Evolutionary conservation across 53 echinoderm and acorn worm species (phyloP), one percentile per base, ranked within the genome.

Genomic region (Holothuria scabra): DNA sequence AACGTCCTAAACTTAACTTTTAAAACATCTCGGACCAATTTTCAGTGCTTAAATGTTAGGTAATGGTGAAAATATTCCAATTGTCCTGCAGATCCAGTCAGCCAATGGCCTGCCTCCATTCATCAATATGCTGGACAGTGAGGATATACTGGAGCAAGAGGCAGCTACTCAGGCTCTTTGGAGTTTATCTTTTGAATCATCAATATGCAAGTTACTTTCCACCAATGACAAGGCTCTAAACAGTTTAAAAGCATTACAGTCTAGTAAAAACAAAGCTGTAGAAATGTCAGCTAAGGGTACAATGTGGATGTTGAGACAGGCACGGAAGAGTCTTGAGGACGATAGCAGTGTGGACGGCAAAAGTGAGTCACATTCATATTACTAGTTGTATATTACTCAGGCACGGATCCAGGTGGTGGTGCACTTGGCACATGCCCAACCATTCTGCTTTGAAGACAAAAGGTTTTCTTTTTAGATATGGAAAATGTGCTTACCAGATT

Each of bases 131-230:
- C 87, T 97, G 38, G 63, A 90, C 13, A 74, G 79, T 18, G 69
- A 72, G 31, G 88, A 92, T n/a, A 9, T 80, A 4, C 83, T 74
- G 25, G 94, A 92, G 46, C 97, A 92, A 64, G 92, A 90, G 52
- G 87, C 92, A 11, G 97, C 97, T 29, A 90, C 94, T 59, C 88
- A 97, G 56, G 92, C 97, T 46, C 65, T 97, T 46, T 97, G 97
- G 97, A 97, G 84, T 56, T 85, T 97, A 12, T 83, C 97, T 46
- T 97, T 97, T 70, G 82, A 87, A 44, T 56, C 49, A 20, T 56
- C 66, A 26, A 68, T 82, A 41, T 58, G 87, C 68, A 67, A 44
- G 14, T 41, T 67, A 28, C 35, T 82, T 8, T 58, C 68, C 18
- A 67, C 65, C 62, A 70, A 82, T 46, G 61, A 87, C 29, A 49